phyloP scores from a whole-genome alignment of 2,888 invertebrate genomes.

The Rutpela maculata region DNA sequence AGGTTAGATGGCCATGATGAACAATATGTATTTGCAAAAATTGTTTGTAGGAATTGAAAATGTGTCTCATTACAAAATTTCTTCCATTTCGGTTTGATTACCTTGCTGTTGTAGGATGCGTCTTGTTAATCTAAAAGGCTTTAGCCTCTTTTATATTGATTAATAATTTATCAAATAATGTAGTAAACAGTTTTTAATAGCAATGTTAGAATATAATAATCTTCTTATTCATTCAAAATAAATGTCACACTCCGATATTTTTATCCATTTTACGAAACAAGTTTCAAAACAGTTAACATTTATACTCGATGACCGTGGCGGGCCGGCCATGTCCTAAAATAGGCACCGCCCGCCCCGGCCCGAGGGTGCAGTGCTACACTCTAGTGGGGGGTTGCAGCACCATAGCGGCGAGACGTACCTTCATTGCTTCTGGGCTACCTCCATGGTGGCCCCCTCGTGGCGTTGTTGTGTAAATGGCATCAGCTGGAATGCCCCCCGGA shows the following conservation, averaged over 20 bases:
- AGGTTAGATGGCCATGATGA: too few relatives aligned
- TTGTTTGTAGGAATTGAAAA: too few relatives aligned
- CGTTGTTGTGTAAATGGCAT: conserved; percentile 83
- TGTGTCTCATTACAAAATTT: too few relatives aligned
- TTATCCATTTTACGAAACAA: conserved; percentile 15
- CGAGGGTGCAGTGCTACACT: conserved; percentile 78
- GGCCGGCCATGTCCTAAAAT: conserved; percentile 65
- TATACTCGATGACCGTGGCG: conserved; percentile 72
- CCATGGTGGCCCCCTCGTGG: conserved; percentile 57
- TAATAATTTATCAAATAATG: neutral
- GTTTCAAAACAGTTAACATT: conserved; percentile 71
- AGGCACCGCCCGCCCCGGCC: conserved; percentile 63
- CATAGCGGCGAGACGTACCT: conserved; percentile 93
- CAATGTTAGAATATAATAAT: neutral
- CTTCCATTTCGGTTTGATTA: too few relatives aligned
- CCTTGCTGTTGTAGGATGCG: too few relatives aligned
- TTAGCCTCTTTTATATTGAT: neutral
- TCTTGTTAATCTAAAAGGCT: neutral
- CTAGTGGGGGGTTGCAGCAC: conserved; percentile 93
- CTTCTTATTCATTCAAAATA: neutral
- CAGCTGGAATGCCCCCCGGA: conserved; percentile 81
- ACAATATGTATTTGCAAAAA: neutral
- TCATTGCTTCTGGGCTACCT: conserved; percentile 83
- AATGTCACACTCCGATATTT: neutral
- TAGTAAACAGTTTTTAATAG: neutral